Evolutionary conservation across 1,140 invertebrate genomes (phyloP).

Genomic region (Marisa cornuarietis): DNA sequence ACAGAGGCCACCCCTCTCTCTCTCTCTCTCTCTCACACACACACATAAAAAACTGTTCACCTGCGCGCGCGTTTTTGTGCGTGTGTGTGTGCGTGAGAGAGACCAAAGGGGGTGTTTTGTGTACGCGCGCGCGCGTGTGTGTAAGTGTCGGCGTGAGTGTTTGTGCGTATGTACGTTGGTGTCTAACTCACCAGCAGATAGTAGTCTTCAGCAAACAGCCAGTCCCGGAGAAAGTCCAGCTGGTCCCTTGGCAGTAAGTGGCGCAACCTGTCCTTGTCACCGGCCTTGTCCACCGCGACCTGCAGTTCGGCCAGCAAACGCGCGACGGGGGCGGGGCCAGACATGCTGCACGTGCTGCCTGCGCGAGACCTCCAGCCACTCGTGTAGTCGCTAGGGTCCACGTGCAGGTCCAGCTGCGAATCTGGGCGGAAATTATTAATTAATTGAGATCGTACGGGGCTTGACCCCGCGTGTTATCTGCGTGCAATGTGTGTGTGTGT

Average conservation of each 20-base stretch:
- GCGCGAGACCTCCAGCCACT: not conserved
- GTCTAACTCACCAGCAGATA: slow-evolving; percentile 9
- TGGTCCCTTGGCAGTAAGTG: slow-evolving; percentile 2
- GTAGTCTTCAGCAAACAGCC: slow-evolving; percentile 14
- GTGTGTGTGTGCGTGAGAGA: too few species aligned
- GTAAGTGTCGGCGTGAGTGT: too few species aligned
- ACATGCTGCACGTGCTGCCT: not conserved
- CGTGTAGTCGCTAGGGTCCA: not conserved
- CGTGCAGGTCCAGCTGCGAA: slow-evolving; percentile 1
- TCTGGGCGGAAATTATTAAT: not conserved
- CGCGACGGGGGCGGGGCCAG: not conserved
- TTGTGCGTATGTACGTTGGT: too few species aligned
- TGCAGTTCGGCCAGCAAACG: slow-evolving; percentile 5
- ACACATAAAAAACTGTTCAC: too few species aligned
- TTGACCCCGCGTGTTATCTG: too few species aligned
- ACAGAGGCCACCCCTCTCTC: too few species aligned
- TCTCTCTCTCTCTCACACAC: too few species aligned
- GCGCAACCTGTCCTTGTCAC: slow-evolving; percentile 7
- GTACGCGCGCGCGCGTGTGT: too few species aligned
- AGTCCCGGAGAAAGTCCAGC: slow-evolving; percentile 17
- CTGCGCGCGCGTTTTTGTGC: too few species aligned
- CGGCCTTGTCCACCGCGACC: not conserved
- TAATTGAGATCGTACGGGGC: too few species aligned
- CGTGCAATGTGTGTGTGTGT: too few species aligned
- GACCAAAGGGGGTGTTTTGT: too few species aligned